Base-by-base conservation (phyloP, 1,140 invertebrate genomes). In the Leptopilina boulardi region DNA sequence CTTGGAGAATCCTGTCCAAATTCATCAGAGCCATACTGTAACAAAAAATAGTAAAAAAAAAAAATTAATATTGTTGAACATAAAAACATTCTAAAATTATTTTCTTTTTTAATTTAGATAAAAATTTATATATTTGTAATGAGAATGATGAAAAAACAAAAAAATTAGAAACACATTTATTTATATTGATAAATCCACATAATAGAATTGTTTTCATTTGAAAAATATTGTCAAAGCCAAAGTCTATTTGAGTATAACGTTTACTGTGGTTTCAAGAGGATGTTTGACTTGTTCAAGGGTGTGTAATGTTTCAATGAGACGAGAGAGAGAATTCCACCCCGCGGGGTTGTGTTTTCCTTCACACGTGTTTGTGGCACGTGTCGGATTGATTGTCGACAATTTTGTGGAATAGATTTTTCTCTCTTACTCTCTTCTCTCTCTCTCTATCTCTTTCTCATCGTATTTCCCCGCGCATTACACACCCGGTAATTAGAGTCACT, bases 21-120 rank as follows among this genome's bases (percentile, higher is more conserved):
- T 87, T 98, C 97, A 88, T 97, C 97, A 83, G 95, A 95, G 87
- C 96, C 95, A 90, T 97, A 97, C 95, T 97, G 93, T 47, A 92
- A 84, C 5, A 80, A 83, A 82, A 77, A 85, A 77, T 72, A 86
- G 82, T 80, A 11, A n/a, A 8, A 30, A 3, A 10, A 21, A n/a
- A 6, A 66, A 66, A 13, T 73, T 13, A 42, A 44, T n/a, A 38
- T 9, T 38, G 34, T n/a, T n/a, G n/a, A n/a, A n/a, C n/a, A n/a
- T n/a, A n/a, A n/a, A n/a, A n/a, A n/a, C n/a, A n/a, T n/a, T n/a
- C n/a, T n/a, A n/a, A n/a, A n/a, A n/a, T n/a, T n/a, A n/a, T n/a
- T n/a, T n/a, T n/a, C n/a, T n/a, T n/a, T n/a, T n/a, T n/a, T n/a
- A n/a, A n/a, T n/a, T n/a, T n/a, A n/a, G n/a, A n/a, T n/a, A n/a